Percentiles rank a stretch among this genome's conserved stretches.
These are phyloP conservation scores for Nanorana parkeri DNA, from an alignment of 2,113 vertebrate genomes.

Conservation along the genomic window DNA sequence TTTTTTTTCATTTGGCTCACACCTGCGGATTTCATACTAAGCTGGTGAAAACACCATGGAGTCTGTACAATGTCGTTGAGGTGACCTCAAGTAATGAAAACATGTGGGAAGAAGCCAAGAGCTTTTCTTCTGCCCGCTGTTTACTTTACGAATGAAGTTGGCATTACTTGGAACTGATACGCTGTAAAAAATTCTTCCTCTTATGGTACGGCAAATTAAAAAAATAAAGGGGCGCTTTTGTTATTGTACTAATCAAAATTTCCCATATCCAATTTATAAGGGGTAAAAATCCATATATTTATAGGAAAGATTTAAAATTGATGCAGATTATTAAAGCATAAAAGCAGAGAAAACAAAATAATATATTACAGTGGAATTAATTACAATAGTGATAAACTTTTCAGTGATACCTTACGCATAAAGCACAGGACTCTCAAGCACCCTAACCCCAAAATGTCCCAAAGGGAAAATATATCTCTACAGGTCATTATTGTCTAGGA, in stretches of 20 bases:
- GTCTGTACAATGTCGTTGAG: slow-evolving; percentile 5
- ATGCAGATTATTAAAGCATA: no score
- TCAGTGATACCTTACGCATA: no score
- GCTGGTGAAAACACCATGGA: slow-evolving; percentile 5
- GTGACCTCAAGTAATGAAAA: slow-evolving; percentile 35
- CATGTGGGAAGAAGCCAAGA: not conserved
- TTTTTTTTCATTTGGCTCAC: slow-evolving; percentile 27
- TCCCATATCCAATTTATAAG: not conserved
- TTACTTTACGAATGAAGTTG: not conserved
- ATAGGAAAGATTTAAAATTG: not conserved
- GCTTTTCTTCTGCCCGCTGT: not conserved
- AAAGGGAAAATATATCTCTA: no score
- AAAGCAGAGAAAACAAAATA: no score
- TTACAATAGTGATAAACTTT: no score
- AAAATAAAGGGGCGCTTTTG: not conserved
- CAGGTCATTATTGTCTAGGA: no score
- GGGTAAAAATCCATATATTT: not conserved
- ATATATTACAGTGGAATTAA: no score
- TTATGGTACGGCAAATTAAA: not conserved
- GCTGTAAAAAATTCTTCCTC: not conserved
- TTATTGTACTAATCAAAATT: no score
- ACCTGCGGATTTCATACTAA: slow-evolving; percentile 22
- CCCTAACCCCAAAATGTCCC: no score
- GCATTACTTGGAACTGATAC: not conserved
- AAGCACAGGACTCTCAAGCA: no score